Conservation (phyloP, 2,113 vertebrate species). For the Pyrgilauda ruficollis region DNA sequence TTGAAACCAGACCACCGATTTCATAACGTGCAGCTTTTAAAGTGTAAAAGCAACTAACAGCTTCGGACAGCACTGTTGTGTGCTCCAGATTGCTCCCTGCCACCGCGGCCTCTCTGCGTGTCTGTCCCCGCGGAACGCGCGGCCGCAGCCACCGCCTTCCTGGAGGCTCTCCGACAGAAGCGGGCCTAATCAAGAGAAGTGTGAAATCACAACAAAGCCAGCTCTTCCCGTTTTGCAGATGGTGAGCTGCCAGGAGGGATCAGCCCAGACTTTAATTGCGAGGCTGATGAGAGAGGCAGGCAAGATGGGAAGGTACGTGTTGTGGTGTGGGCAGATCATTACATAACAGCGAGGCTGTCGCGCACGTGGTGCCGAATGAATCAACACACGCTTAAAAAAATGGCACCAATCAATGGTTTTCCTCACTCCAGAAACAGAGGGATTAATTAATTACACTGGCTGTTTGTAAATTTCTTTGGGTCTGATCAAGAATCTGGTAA, state of each 20-base stretch:
- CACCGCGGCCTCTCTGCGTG: not conserved
- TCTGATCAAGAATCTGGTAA: not conserved
- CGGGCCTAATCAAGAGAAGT: conserved; percentile 34
- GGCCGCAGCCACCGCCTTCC: not conserved
- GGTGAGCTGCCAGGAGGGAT: conserved; percentile 69
- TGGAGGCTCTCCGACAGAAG: conserved; percentile 11
- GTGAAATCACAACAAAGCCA: conserved; percentile 63
- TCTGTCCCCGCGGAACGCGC: not conserved
- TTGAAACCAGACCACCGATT: not conserved
- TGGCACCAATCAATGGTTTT: not conserved
- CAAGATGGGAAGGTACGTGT: not conserved
- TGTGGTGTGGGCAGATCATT: conserved; percentile 32
- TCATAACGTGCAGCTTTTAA: not conserved
- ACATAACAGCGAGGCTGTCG: not conserved
- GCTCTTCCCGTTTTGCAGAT: conserved; percentile 59
- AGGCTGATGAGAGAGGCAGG: conserved; percentile 41
- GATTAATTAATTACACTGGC: not conserved
- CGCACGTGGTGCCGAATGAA: not conserved
- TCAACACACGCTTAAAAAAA: not conserved
- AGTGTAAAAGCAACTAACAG: not conserved
- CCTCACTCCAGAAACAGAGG: not conserved
- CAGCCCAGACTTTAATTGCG: conserved; percentile 58
- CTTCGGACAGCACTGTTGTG: not conserved
- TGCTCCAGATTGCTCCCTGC: conserved; percentile 11
- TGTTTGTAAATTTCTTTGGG: not conserved